phyloP scores from a whole-genome alignment of 2,797 vertebrate genomes.

The Alca torda region DNA sequence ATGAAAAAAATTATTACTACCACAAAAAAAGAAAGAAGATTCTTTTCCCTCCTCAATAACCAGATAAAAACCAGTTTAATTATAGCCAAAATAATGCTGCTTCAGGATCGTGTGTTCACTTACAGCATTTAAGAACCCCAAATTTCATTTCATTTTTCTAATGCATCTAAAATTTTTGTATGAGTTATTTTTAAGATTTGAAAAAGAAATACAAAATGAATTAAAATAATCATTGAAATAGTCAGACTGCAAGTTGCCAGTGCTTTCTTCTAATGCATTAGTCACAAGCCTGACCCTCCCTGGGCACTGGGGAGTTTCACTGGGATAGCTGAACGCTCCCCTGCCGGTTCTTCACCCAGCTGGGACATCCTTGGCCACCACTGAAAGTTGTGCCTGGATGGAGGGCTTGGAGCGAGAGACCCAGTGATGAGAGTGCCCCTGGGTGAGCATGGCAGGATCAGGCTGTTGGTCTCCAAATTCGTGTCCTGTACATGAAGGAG shows the following conservation, averaged over 20 bases:
- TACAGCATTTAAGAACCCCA: not conserved
- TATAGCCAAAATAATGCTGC: not conserved
- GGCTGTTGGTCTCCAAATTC: not conserved
- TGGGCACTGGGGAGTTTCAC: not conserved
- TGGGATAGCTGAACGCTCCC: not conserved
- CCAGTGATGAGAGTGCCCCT: not conserved
- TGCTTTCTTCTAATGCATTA: not conserved
- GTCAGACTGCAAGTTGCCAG: not conserved
- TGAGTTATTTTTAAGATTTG: constrained; percentile 11
- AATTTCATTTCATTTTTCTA: not conserved
- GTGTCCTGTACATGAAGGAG: not conserved
- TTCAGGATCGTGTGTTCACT: not conserved
- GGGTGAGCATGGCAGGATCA: not conserved
- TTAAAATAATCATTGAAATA: not conserved
- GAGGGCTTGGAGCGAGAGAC: not conserved
- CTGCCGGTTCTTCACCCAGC: not conserved
- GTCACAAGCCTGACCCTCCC: not conserved
- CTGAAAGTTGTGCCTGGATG: not conserved
- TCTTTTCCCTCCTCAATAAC: constrained; percentile 6
- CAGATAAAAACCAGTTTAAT: constrained; percentile 13
- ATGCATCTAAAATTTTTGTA: not conserved
- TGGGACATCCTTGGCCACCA: not conserved
- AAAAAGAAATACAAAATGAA: not conserved
- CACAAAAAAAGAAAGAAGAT: not conserved
- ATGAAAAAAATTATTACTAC: constrained; percentile 26